A percentile compares a stretch with the other conserved stretches of the same genome.
phyloP scores from a whole-genome alignment of 2,888 invertebrate species.

The Dynastes tityus region DNA sequence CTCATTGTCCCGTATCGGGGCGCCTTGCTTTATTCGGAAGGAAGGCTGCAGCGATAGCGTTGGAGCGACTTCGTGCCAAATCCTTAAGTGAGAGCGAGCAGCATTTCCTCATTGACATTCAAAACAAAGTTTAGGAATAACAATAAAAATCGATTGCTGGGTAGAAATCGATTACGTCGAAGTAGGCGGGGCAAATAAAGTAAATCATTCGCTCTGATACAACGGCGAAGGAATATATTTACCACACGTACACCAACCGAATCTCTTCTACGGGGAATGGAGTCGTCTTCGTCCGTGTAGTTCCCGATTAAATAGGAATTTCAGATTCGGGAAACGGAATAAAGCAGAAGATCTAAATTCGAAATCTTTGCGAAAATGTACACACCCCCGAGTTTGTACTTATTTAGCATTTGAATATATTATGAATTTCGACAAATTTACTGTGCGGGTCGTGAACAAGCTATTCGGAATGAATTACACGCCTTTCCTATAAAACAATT shows the following conservation, averaged over 20 bases:
- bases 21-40: neutral
- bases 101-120: conserved; percentile 62
- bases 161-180: conserved; percentile 63
- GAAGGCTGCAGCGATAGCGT: neutral
- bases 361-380: no score
- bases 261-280: no score
- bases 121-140: conserved; percentile 65
- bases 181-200: conserved; percentile 10
- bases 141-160: conserved; percentile 65
- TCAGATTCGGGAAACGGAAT: no score
- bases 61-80: neutral
- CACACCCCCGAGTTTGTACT: no score
- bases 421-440: no score
- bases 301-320: no score
- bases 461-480: no score
- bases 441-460: no score
- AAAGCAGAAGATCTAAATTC: no score
- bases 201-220: conserved; percentile 6
- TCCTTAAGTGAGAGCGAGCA: neutral
- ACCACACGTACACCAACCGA: neutral
- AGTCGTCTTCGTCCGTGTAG: no score
- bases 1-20: conserved; percentile 6
- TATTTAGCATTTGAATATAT: no score
- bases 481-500: no score
- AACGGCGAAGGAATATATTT: neutral